phyloP scores from a whole-genome alignment of 2,113 vertebrate species.

The Mixornis gularis region DNA sequence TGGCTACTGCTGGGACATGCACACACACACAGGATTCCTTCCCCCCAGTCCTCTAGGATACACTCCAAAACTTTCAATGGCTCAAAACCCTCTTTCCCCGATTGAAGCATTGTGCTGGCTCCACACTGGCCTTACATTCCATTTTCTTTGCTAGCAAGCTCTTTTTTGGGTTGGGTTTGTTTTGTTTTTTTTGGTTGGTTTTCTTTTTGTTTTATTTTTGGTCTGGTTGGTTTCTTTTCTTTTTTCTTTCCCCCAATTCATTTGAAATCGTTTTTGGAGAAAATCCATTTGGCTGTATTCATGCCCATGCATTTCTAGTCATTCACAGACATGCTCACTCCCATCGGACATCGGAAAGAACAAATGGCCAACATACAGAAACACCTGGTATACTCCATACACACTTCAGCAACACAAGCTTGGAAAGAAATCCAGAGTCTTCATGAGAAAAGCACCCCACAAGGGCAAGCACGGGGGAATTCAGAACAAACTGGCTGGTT shows the following conservation, averaged over 20 bases:
- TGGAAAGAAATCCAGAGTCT: constrained; percentile 70
- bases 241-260: neutral
- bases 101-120: constrained; percentile 9
- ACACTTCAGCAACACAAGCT: constrained; percentile 75
- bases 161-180: neutral
- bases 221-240: neutral
- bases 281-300: constrained; percentile 73
- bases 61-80: constrained; percentile 64
- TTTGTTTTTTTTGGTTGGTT: fast-evolving
- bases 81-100: constrained; percentile 51
- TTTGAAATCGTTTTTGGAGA: constrained; percentile 70
- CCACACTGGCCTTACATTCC: constrained; percentile 33
- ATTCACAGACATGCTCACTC: constrained; percentile 75
- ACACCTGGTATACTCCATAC: constrained; percentile 73
- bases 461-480: neutral
- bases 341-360: constrained; percentile 65
- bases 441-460: constrained; percentile 49
- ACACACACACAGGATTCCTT: constrained; percentile 63
- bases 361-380: constrained; percentile 74
- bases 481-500: neutral
- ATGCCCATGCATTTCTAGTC: constrained; percentile 80
- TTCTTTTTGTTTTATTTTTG: neutral
- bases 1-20: constrained; percentile 68
- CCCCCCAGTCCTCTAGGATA: constrained; percentile 70
- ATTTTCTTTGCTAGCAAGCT: constrained; percentile 26